These are phyloP conservation scores for Dipodomys stephensi DNA, from an alignment of 2,113 vertebrate genomes.

Conservation along the genomic window DNA sequence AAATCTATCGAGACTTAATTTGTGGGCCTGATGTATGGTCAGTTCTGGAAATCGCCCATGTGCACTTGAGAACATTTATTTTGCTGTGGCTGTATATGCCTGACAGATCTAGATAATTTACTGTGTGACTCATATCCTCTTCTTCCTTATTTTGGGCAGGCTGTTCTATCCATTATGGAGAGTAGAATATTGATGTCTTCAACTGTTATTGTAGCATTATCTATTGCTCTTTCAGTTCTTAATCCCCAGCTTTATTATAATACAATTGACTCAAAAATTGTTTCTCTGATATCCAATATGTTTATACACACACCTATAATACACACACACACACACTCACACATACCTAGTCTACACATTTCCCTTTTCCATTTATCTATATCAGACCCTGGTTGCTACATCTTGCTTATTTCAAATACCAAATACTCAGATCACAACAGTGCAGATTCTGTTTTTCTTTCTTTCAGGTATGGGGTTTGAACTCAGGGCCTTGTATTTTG, in stretches of 20 bases:
- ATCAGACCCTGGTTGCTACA: neutral
- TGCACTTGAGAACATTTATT: neutral
- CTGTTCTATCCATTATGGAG: neutral
- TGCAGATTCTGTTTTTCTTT: neutral
- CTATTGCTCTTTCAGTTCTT: neutral
- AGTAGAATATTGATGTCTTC: neutral
- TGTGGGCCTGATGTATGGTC: neutral
- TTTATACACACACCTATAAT: no score
- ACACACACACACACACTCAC: neutral
- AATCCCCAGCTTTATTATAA: neutral
- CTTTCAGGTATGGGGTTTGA: no score
- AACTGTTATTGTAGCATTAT: neutral
- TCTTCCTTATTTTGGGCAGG: neutral
- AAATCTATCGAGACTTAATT: neutral
- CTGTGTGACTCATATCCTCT: neutral
- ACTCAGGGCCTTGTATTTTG: no score
- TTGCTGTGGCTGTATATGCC: neutral
- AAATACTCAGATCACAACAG: neutral
- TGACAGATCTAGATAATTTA: neutral
- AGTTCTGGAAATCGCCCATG: neutral
- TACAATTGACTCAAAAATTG: neutral
- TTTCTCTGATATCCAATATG: no score
- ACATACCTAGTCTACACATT: neutral
- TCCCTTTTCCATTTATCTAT: neutral
- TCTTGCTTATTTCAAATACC: constrained; percentile 3